Percentiles rank a stretch among this genome's conserved stretches.
phyloP scores from a whole-genome alignment of 2,888 invertebrate species.

The Sericinus montela region DNA sequence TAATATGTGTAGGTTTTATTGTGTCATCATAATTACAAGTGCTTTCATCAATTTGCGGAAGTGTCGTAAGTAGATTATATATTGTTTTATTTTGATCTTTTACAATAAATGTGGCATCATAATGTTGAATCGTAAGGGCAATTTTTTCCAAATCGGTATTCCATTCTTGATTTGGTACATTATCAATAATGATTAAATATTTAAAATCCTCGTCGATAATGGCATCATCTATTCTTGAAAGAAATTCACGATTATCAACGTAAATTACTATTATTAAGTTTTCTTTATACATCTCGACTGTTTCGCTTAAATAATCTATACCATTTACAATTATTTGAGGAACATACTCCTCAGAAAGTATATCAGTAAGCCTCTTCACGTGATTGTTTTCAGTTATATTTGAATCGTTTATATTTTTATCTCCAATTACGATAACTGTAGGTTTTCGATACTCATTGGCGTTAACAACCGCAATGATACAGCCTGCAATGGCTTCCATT shows the following conservation, averaged over 20 bases:
- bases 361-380: neutral
- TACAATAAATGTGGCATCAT: slow-evolving; percentile 40
- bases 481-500: neutral
- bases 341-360: neutral
- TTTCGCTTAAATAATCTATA: neutral
- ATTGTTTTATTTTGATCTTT: slow-evolving; percentile 20
- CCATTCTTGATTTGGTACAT: slow-evolving; percentile 22
- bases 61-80: slow-evolving; percentile 33
- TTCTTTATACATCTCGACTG: neutral
- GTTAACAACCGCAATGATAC: neutral
- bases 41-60: slow-evolving; percentile 36
- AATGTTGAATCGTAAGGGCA: slow-evolving; percentile 27
- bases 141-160: slow-evolving; percentile 25
- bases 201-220: slow-evolving; percentile 27
- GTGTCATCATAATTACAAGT: slow-evolving; percentile 34
- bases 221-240: slow-evolving; percentile 23
- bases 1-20: slow-evolving; percentile 29
- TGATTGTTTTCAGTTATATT: neutral
- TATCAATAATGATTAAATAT: slow-evolving; percentile 35
- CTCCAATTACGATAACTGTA: slow-evolving; percentile 1
- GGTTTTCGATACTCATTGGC: neutral
- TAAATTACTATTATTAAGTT: slow-evolving; percentile 28
- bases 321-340: slow-evolving; percentile 3
- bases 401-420: neutral
- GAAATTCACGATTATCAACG: slow-evolving; percentile 28